Evolutionary conservation across 2,113 vertebrate genomes (phyloP), one percentile per base, ranked within the genome.

Genomic region (Syrmaticus mikado): DNA sequence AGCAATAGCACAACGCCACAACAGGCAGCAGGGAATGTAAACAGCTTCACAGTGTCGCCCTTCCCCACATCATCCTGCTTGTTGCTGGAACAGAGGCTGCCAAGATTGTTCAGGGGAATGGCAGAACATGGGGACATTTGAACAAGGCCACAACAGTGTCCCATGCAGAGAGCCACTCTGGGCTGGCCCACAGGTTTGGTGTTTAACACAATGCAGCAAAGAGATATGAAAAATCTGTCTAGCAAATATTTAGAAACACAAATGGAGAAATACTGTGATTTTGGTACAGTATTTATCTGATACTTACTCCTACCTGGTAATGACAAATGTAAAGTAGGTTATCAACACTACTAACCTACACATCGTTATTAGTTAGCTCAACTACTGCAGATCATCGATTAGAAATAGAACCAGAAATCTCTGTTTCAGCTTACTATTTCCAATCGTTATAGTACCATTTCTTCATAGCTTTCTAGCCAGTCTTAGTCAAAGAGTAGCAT

Each of bases 41-140:
- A 2, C 1, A 0, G 10, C 5, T 74, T 74, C 11, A 20, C 22
- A 27, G 32, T 30, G n/a, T 30, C 70, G 11, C 19, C 22, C 22
- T 66, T 77, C 17, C 13, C 13, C 10, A 27, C 30, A 41, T 7
- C 36, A 16, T 40, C 36, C 61, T 11, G 10, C 38, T 64, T 38
- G 27, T 18, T 16, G 25, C 24, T 64, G 36, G 36, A 40, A 27
- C 61, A 60, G 30, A 34, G 15, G 36, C 50, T 36, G 45, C 15
- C 19, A 62, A n/a, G 45, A 36, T 50, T 15, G 24, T 18, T 64
- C 41, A 27, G 32, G 30, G 17, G 17, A 70, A 55, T 0, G 4
- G 9, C 9, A 68, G 77, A 30, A 57, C 13, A 61, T 27, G 40
- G 34, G 50, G 25, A 62, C 27, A 34, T 43, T n/a, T 58, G 27